Conservation (phyloP, 2,797 vertebrate genomes). For the Aeoliscus strigatus region DNA sequence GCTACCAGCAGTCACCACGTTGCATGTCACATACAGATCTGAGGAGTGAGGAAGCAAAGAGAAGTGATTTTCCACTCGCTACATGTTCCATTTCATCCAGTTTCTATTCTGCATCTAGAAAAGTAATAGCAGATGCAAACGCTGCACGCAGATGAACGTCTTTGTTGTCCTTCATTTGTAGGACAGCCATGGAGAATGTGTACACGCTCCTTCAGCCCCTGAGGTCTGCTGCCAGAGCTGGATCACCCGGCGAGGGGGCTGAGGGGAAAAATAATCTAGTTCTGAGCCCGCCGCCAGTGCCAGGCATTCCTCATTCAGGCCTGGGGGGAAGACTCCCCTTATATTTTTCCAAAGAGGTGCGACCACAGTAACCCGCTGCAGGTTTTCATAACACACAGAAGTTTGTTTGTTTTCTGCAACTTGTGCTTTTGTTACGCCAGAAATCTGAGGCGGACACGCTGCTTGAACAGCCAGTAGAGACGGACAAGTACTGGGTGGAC, state of each 20-base stretch:
- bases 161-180: slow-evolving; percentile 17
- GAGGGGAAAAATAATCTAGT: slow-evolving; percentile 52
- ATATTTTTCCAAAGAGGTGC: slow-evolving; percentile 67
- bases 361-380: background rate
- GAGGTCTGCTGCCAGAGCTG: slow-evolving; percentile 58
- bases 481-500: slow-evolving; percentile 53
- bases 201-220: slow-evolving; percentile 73
- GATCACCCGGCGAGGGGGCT: slow-evolving; percentile 63
- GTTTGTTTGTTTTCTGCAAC: background rate
- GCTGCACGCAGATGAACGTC: background rate
- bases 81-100: no score
- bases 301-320: slow-evolving; percentile 51
- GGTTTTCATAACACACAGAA: background rate
- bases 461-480: slow-evolving; percentile 44
- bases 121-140: background rate
- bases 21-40: slow-evolving; percentile 43
- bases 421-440: slow-evolving; percentile 47
- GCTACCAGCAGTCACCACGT: slow-evolving; percentile 28
- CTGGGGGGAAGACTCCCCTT: slow-evolving; percentile 53
- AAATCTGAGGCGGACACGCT: slow-evolving; percentile 58
- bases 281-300: slow-evolving; percentile 51
- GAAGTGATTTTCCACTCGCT: slow-evolving; percentile 4
- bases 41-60: slow-evolving; percentile 1
- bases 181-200: slow-evolving; percentile 70
- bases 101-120: slow-evolving; percentile 4